Evolutionary conservation across 1,140 invertebrate genomes (phyloP).

Genomic region (Thalassaphorura encarpata): DNA sequence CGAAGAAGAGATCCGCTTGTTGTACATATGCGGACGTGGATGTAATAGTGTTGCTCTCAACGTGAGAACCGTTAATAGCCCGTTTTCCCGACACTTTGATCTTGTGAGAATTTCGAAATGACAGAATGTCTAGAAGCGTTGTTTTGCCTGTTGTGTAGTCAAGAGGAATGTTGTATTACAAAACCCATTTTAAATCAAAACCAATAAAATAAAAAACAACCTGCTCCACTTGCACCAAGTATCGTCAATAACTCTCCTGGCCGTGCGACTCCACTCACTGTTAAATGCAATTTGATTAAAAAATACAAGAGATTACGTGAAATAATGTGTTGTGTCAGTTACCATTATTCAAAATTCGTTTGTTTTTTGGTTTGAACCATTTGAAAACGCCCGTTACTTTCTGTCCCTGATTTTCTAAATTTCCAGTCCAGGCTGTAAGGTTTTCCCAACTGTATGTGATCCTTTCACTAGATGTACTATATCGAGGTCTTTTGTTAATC

Average conservation of each 20-base stretch:
- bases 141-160: constrained; percentile 46
- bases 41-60: constrained; percentile 36
- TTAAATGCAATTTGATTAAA: no score
- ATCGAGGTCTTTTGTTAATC: no score
- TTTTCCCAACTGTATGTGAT: no score
- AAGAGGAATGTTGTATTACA: background rate
- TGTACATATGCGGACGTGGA: constrained; percentile 77
- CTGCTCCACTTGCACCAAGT: constrained; percentile 64
- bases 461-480: no score
- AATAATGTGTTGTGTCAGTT: no score
- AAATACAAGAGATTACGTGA: no score
- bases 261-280: constrained; percentile 73
- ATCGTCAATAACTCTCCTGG: constrained; percentile 83
- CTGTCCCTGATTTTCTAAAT: no score
- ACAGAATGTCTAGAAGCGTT: constrained; percentile 49
- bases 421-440: no score
- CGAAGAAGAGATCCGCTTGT: constrained; percentile 89
- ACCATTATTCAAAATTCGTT: no score
- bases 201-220: background rate
- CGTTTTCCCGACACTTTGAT: constrained; percentile 19
- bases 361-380: no score
- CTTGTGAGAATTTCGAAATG: constrained; percentile 39
- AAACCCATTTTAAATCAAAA: background rate
- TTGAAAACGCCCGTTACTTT: no score
- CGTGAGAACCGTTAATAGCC: constrained; percentile 31